phyloP scores from a whole-genome alignment of 2,888 invertebrate species.

The Hydropsyche betteni region DNA sequence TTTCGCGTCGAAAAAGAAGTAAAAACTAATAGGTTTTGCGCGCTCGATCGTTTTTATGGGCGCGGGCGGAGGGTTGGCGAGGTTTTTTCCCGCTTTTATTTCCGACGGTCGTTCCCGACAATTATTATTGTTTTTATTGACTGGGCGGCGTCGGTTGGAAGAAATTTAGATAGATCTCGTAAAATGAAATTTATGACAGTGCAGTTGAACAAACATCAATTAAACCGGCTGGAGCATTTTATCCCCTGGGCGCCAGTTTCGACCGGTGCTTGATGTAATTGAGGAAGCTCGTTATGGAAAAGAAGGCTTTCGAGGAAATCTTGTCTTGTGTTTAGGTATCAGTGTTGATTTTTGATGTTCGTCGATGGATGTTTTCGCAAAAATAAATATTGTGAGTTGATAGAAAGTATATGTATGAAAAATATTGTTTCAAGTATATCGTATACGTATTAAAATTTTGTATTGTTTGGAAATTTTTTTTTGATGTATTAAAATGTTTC shows the following conservation, averaged over 20 bases:
- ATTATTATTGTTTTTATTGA: conserved; percentile 30
- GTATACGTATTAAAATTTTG: too few species aligned
- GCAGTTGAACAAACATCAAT: conserved; percentile 28
- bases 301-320: background rate
- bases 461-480: too few species aligned
- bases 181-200: conserved; percentile 32
- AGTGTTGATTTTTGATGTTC: background rate
- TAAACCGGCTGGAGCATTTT: conserved; percentile 19
- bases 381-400: too few species aligned
- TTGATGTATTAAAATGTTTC: background rate
- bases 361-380: background rate
- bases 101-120: background rate
- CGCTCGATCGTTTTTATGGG: conserved; percentile 11
- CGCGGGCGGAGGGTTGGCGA: background rate
- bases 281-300: conserved; percentile 14
- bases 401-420: too few species aligned
- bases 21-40: conserved; percentile 26
- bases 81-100: conserved; percentile 7
- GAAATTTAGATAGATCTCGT: conserved; percentile 33
- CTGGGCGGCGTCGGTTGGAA: conserved; percentile 26
- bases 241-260: conserved; percentile 2
- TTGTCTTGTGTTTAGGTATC: background rate
- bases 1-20: conserved; percentile 3
- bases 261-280: conserved; percentile 15
- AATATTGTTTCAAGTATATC: background rate